Base-by-base conservation (phyloP, 2,888 invertebrate species). In the Zhengitettix transpicula region DNA sequence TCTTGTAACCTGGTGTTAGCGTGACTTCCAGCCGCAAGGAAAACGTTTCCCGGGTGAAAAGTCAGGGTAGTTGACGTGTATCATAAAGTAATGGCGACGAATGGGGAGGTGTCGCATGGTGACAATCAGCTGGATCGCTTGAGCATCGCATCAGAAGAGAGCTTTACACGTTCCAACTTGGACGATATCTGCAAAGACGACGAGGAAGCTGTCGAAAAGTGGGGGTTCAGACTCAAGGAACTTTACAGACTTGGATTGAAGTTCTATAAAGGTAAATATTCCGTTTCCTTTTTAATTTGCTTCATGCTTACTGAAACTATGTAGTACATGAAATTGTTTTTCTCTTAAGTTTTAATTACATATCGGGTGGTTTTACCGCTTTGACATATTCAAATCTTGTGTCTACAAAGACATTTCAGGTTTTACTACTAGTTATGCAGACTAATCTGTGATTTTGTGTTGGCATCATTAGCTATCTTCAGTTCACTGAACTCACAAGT, bases 221-320 rank as follows among this genome's bases (percentile, higher is more conserved):
- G 64, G 64, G 64, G 64, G 17, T 62, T 64, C 54, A 52, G 58
- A 8, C 66, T 81, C 14, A 76, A 82, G 69, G 91, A 93, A 69
- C 82, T 96, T 57, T 97, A 94, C 75, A 88, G 87, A 76, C 80
- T 94, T 68, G 92, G 92, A 42, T 76, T 94, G 62, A 81, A 82
- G 70, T 97, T 95, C 77, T 96, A 93, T 71, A 95, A 93, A 87
- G 96, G 96, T 95, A 79, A 67, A 41, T 1, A 56, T 17, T 42
- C n/a, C 9, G 10, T 14, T 47, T 47, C 28, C 7, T 5, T 5
- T 28, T 28, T 28, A 2, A 28, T 28, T 28, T 28, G 28, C 28
- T 5, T 2, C 7, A 28, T 28, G 2, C 7, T 5, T 28, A 28
- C 2, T 28, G 28, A 28, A 5, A 28, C 3, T 28, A 28, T 28